phyloP scores from a whole-genome alignment of 53 echinoderm and acorn worm genomes.

The Mesocentrotus franciscanus region DNA sequence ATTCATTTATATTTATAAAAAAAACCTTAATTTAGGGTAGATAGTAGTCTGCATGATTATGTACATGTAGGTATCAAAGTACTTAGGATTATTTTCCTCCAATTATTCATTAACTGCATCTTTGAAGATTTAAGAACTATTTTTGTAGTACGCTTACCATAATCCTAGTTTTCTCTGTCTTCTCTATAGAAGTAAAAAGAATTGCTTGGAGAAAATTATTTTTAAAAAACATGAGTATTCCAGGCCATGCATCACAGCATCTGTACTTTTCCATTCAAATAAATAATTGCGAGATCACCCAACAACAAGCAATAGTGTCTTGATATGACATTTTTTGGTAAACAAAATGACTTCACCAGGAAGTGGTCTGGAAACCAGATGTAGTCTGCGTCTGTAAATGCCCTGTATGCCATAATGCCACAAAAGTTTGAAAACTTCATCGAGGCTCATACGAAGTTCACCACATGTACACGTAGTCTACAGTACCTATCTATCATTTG shows the following conservation, averaged over 20 bases:
- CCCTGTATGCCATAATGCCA: not conserved
- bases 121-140: too few species aligned
- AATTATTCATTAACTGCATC: too few species aligned
- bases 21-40: too few species aligned
- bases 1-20: too few species aligned
- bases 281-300: not conserved
- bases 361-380: slow-evolving; percentile 41
- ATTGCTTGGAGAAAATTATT: too few species aligned
- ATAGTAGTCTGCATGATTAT: too few species aligned
- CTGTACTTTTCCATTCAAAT: not conserved
- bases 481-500: not conserved
- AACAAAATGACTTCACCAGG: slow-evolving; percentile 53
- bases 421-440: not conserved
- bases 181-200: too few species aligned
- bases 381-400: not conserved
- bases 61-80: too few species aligned
- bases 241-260: not conserved
- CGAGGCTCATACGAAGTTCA: slow-evolving; percentile 13
- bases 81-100: too few species aligned
- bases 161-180: too few species aligned
- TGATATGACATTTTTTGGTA: not conserved
- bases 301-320: not conserved
- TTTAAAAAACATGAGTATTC: not conserved
- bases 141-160: too few species aligned
- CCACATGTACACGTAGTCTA: not conserved